Evolutionary conservation across 2,888 invertebrate species (phyloP).

Genomic region (Patella ulyssiponensis): DNA sequence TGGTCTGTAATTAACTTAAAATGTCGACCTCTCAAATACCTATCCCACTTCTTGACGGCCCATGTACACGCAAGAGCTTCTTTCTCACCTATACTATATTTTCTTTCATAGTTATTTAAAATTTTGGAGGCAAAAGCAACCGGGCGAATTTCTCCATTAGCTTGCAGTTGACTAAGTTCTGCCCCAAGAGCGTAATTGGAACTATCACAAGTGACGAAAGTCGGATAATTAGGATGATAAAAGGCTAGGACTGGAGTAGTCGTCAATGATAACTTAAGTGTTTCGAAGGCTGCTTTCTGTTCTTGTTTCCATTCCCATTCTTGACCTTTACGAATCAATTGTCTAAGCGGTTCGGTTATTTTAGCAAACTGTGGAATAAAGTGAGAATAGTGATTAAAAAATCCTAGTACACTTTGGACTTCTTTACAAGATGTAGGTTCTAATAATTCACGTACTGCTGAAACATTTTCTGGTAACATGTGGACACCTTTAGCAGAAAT

Average conservation of each 20-base stretch:
- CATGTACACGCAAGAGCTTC: not conserved
- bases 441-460: not conserved
- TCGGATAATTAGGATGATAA: not conserved
- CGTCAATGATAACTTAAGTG: not conserved
- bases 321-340: not conserved
- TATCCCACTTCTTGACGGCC: not conserved
- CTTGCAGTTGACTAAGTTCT: not conserved
- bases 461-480: not conserved
- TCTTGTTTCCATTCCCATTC: not conserved
- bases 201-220: not conserved
- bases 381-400: not conserved
- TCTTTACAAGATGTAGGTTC: not conserved
- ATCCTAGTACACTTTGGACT: not conserved
- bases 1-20: not conserved
- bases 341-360: not conserved
- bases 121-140: not conserved
- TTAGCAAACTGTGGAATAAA: not conserved
- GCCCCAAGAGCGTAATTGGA: not conserved
- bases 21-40: not conserved
- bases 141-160: not conserved
- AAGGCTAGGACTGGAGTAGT: conserved; percentile 2
- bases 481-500: not conserved
- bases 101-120: not conserved
- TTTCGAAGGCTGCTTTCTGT: not conserved
- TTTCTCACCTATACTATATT: not conserved